These are phyloP conservation scores for Spermophilus dauricus DNA, from an alignment of 2,113 vertebrate genomes.

Conservation along the genomic window DNA sequence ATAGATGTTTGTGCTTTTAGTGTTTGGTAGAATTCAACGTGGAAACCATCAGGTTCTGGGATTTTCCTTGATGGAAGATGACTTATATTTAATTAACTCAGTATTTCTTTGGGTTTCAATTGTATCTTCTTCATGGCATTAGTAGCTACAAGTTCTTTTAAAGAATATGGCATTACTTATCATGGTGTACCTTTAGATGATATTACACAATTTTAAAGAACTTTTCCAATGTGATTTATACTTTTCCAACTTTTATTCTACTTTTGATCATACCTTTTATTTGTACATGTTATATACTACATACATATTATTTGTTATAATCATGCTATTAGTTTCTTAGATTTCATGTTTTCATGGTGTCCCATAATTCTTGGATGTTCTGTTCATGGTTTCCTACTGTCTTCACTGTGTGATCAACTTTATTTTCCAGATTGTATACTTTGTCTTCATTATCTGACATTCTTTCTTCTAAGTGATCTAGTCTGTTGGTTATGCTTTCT, in stretches of 20 bases:
- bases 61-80: not conserved
- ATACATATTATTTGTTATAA: not conserved
- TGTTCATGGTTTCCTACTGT: too few relatives aligned
- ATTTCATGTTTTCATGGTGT: too few relatives aligned
- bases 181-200: not conserved
- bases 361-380: too few relatives aligned
- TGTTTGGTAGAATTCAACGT: not conserved
- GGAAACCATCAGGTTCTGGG: not conserved
- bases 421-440: too few relatives aligned
- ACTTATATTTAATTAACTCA: not conserved
- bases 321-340: too few relatives aligned
- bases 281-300: not conserved
- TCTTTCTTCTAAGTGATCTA: too few relatives aligned
- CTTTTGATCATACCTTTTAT: not conserved
- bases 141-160: not conserved
- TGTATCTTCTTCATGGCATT: not conserved
- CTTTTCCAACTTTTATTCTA: not conserved
- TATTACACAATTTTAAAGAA: not conserved
- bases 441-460: too few relatives aligned
- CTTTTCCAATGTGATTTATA: not conserved
- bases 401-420: too few relatives aligned
- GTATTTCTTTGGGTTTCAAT: not conserved
- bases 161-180: not conserved
- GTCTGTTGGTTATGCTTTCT: too few relatives aligned
- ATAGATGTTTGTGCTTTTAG: not conserved